phyloP scores from a whole-genome alignment of 2,113 vertebrate genomes.

The Myiozetetes cayanensis region DNA sequence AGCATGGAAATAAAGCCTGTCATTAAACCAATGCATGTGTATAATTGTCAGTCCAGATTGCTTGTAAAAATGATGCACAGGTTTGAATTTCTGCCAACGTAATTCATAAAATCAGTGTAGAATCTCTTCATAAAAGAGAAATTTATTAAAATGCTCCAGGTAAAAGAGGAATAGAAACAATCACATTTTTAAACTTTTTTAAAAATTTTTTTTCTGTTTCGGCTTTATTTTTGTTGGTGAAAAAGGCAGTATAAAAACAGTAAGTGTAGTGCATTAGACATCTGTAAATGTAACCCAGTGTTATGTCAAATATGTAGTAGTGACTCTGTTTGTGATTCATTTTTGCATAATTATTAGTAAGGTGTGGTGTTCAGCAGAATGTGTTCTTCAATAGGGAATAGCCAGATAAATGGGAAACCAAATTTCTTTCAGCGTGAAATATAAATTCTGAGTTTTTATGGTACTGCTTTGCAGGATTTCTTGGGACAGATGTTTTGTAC shows the following conservation, averaged over 20 bases:
- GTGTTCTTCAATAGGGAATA: neutral
- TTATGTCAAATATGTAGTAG: neutral
- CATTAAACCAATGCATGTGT: neutral
- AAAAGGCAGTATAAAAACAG: neutral
- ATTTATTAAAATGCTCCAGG: neutral
- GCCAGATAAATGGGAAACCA: neutral
- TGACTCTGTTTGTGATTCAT: neutral
- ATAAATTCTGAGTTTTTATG: neutral
- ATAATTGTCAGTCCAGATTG: neutral
- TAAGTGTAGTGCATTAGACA: neutral
- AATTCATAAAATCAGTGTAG: neutral
- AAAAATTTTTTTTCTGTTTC: neutral
- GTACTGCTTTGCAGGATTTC: conserved; percentile 85
- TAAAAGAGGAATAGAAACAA: neutral
- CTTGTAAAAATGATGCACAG: neutral
- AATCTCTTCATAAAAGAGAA: neutral
- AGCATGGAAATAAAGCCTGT: neutral
- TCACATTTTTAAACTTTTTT: neutral
- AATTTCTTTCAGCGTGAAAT: neutral
- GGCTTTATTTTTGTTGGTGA: neutral
- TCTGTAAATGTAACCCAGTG: neutral
- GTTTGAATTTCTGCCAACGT: neutral
- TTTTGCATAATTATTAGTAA: neutral
- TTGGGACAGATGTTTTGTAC: conserved; percentile 94
- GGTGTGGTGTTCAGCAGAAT: neutral